phyloP scores from a whole-genome alignment of 2,888 invertebrate genomes.

The Caenorhabditis sinica region DNA sequence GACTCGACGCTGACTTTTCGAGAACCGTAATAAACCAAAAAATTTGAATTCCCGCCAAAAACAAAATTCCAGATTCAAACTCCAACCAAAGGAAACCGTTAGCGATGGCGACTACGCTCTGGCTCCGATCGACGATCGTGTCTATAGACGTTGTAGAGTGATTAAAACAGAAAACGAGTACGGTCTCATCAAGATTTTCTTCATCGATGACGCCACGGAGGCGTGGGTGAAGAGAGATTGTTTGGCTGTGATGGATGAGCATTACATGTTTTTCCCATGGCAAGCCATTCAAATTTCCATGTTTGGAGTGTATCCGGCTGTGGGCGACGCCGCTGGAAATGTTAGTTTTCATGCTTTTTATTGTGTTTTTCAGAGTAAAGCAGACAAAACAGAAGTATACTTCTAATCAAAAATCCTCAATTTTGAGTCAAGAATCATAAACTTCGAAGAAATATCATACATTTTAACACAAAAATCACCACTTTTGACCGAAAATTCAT shows the following conservation, averaged over 20 bases:
- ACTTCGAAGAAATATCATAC: too few species aligned
- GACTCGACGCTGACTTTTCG: slow-evolving; percentile 56
- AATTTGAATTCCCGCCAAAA: not conserved
- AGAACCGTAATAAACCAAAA: slow-evolving; percentile 60
- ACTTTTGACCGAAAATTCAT: too few species aligned
- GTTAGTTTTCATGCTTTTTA: not conserved
- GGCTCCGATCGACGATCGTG: slow-evolving; percentile 65
- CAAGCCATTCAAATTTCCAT: slow-evolving; percentile 70
- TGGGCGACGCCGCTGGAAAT: not conserved
- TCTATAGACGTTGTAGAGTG: slow-evolving; percentile 65
- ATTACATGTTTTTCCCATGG: slow-evolving; percentile 69
- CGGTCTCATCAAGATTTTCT: slow-evolving; percentile 52
- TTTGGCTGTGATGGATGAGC: slow-evolving; percentile 48
- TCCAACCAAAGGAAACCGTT: slow-evolving; percentile 33
- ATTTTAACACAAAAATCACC: too few species aligned
- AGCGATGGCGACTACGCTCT: slow-evolving; percentile 59
- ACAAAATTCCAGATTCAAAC: slow-evolving; percentile 51
- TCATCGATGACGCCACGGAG: slow-evolving; percentile 68
- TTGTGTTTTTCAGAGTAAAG: too few species aligned
- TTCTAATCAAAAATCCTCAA: too few species aligned
- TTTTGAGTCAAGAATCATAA: too few species aligned
- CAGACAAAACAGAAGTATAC: not conserved
- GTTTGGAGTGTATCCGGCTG: slow-evolving; percentile 44
- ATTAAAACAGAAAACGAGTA: not conserved
- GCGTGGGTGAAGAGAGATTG: slow-evolving; percentile 55